phyloP scores from a whole-genome alignment of 2,797 vertebrate species.

The Lutjanus argentimaculatus region DNA sequence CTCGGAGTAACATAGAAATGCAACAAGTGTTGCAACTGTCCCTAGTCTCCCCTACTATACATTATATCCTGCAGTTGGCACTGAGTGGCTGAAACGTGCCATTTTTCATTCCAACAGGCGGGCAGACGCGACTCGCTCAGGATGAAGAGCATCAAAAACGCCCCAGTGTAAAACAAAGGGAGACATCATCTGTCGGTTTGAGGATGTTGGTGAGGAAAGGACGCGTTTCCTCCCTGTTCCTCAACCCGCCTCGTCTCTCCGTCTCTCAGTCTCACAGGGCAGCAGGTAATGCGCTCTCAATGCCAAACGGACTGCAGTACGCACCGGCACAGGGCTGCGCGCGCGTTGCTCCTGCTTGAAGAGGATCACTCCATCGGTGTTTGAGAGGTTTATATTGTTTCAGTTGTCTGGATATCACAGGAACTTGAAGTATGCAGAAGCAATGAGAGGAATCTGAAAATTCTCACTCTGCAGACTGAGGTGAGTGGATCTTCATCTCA shows the following conservation, averaged over 20 bases:
- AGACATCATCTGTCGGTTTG: not conserved
- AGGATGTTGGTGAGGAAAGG: slow-evolving; percentile 6
- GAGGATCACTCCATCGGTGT: not conserved
- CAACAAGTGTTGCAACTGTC: too few relatives aligned
- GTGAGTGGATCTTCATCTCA: slow-evolving; percentile 55
- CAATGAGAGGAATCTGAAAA: slow-evolving; percentile 16
- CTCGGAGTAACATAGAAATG: too few relatives aligned
- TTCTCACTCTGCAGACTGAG: slow-evolving; percentile 39
- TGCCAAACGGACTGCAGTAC: slow-evolving; percentile 44
- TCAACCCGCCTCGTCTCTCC: slow-evolving; percentile 6
- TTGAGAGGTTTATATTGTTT: not conserved
- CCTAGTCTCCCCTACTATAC: too few relatives aligned
- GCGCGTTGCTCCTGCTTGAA: not conserved
- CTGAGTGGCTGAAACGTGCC: not conserved
- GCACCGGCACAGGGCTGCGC: slow-evolving; percentile 33
- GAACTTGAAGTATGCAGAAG: slow-evolving; percentile 1
- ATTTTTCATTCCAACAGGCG: slow-evolving; percentile 1
- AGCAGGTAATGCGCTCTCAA: slow-evolving; percentile 21
- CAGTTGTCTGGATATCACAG: not conserved
- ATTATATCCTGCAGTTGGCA: not conserved
- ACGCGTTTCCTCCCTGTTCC: slow-evolving; percentile 9
- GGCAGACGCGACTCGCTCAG: not conserved
- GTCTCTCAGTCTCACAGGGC: slow-evolving; percentile 10
- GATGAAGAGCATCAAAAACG: not conserved
- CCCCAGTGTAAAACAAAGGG: not conserved